Conservation (phyloP, 2,113 vertebrate genomes). For the Gymnocephalus cernua region DNA sequence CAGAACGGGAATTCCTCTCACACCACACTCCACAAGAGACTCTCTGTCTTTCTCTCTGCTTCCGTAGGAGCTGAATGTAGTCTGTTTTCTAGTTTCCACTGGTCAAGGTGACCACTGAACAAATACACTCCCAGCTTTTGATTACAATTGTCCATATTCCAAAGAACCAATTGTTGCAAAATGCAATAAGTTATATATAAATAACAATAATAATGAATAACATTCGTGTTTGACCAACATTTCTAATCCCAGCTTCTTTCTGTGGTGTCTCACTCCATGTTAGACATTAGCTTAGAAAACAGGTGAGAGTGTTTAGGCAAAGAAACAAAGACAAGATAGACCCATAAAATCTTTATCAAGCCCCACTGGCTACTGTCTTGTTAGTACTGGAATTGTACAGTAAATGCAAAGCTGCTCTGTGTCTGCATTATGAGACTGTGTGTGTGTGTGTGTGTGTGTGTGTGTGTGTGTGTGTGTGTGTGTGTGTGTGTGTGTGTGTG, state of each 20-base stretch:
- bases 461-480: slow-evolving; percentile 22
- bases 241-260: neutral
- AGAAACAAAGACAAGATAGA: slow-evolving; percentile 32
- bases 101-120: neutral
- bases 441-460: slow-evolving; percentile 2
- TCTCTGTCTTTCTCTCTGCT: slow-evolving; percentile 16
- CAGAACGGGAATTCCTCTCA: slow-evolving; percentile 35
- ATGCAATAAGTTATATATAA: too few relatives aligned
- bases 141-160: slow-evolving; percentile 2
- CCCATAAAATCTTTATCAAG: slow-evolving; percentile 52
- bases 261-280: neutral
- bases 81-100: slow-evolving; percentile 9
- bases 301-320: slow-evolving; percentile 49
- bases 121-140: neutral
- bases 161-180: neutral
- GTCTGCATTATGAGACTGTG: slow-evolving; percentile 2
- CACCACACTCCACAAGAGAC: slow-evolving; percentile 36
- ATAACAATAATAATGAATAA: too few relatives aligned
- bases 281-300: slow-evolving; percentile 11
- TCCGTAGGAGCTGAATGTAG: slow-evolving; percentile 6
- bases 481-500: neutral
- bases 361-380: slow-evolving; percentile 64
- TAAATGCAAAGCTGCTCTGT: slow-evolving; percentile 20
- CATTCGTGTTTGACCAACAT: neutral
- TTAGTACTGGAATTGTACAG: slow-evolving; percentile 37